Evolutionary conservation across 1,140 invertebrate species (phyloP).

Genomic region (Popillia japonica): DNA sequence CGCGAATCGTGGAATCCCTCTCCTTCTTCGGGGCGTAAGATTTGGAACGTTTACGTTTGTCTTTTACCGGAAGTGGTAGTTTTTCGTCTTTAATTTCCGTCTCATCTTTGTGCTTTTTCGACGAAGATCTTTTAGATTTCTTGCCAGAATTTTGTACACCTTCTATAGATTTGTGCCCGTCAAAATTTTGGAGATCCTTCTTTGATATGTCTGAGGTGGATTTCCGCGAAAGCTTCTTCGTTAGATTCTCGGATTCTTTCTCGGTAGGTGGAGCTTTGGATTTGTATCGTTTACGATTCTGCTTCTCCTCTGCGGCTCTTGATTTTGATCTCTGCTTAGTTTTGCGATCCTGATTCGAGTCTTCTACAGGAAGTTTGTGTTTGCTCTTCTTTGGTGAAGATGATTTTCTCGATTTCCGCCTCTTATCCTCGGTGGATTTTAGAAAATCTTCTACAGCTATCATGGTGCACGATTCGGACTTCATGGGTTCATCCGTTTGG

Average conservation of each 20-base stretch:
- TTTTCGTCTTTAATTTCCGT: conserved; percentile 5
- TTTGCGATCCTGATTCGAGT: neutral
- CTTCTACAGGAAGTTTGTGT: neutral
- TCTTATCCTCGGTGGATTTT: neutral
- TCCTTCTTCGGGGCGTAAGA: conserved; percentile 20
- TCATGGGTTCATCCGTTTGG: neutral
- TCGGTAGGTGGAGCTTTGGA: neutral
- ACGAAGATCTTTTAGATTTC: neutral
- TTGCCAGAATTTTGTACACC: conserved; percentile 6
- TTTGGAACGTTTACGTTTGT: conserved; percentile 30
- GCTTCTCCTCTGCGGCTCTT: neutral
- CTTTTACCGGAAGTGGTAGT: neutral
- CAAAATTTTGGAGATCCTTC: conserved; percentile 17
- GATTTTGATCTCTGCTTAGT: neutral
- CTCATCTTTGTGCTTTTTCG: neutral
- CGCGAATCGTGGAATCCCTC: neutral
- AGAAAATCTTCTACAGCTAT: neutral
- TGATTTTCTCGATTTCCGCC: neutral
- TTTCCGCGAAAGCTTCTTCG: neutral
- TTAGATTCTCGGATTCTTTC: neutral
- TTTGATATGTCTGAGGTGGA: neutral
- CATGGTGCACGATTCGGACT: conserved; percentile 24
- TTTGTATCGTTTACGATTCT: neutral
- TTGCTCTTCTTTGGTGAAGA: neutral
- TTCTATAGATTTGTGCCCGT: conserved; percentile 10